Percentiles rank a stretch among this genome's conserved stretches.
Conservation (phyloP, 2,888 invertebrate species). For the Toxonevra muliebris region DNA sequence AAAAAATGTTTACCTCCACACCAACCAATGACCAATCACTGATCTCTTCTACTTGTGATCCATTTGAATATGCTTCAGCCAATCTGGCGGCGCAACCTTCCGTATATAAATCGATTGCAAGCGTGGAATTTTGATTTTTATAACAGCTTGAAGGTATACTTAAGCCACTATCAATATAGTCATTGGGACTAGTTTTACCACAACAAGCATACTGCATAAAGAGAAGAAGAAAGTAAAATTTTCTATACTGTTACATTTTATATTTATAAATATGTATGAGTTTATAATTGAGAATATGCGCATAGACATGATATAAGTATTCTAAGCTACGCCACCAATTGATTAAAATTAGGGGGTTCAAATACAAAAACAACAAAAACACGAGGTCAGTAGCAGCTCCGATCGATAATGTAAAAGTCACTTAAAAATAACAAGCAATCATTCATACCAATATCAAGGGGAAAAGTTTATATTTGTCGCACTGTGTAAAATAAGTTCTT, state of each 20-base stretch:
- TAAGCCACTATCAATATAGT: slow-evolving; percentile 46
- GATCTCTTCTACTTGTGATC: slow-evolving; percentile 51
- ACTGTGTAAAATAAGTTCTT: too few relatives aligned
- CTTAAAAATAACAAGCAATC: too few relatives aligned
- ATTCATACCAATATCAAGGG: too few relatives aligned
- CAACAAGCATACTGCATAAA: slow-evolving; percentile 44
- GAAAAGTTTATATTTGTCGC: too few relatives aligned
- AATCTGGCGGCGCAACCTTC: slow-evolving; percentile 47
- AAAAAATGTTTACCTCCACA: slow-evolving; percentile 47
- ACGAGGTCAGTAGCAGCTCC: too few relatives aligned
- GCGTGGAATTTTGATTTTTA: slow-evolving; percentile 45
- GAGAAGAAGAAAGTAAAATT: too few relatives aligned
- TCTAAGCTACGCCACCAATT: too few relatives aligned
- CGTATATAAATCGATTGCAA: slow-evolving; percentile 44
- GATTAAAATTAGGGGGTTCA: too few relatives aligned
- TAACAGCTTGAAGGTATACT: slow-evolving; percentile 52
- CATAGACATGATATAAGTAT: too few relatives aligned
- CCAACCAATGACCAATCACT: slow-evolving; percentile 55
- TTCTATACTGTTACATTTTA: not conserved
- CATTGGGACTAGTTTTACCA: slow-evolving; percentile 49
- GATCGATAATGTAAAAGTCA: too few relatives aligned
- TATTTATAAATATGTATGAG: not conserved
- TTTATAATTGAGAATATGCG: not conserved
- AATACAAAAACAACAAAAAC: too few relatives aligned
- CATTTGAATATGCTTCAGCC: slow-evolving; percentile 41